A percentile compares a stretch with the other conserved stretches of the same genome.
Evolutionary conservation across 2,888 invertebrate species (phyloP).

Genomic region (Nudaria mundana): DNA sequence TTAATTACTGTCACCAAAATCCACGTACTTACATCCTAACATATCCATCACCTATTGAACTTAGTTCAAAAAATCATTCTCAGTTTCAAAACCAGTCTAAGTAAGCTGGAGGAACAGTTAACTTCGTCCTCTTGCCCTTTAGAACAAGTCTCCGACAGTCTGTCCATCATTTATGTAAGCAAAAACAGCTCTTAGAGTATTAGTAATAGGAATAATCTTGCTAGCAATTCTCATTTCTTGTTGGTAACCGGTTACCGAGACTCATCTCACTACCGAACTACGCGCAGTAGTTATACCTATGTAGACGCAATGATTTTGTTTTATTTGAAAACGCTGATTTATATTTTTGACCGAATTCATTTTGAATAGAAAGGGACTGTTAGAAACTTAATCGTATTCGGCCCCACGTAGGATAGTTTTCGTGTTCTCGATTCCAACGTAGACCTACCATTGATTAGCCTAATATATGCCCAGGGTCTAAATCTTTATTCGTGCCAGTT

Average conservation of each 20-base stretch:
- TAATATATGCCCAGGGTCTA: too few relatives aligned
- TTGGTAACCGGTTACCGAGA: conserved; percentile 50
- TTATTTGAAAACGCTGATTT: conserved; percentile 24
- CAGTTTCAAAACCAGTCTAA: conserved; percentile 52
- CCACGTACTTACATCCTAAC: background rate
- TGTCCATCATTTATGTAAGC: conserved; percentile 6
- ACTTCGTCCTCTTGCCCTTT: conserved; percentile 56
- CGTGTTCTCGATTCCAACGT: too few relatives aligned
- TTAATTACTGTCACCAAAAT: too few relatives aligned
- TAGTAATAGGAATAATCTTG: conserved; percentile 7
- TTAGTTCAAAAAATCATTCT: conserved; percentile 37
- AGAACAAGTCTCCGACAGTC: conserved; percentile 31
- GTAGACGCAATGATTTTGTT: conserved; percentile 31
- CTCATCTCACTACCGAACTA: conserved; percentile 56
- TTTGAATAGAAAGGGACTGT: too few relatives aligned
- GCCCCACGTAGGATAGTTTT: too few relatives aligned
- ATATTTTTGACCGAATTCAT: conserved; percentile 1
- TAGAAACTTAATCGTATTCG: too few relatives aligned
- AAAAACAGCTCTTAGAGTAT: conserved; percentile 17
- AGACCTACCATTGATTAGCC: too few relatives aligned
- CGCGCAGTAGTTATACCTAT: conserved; percentile 42
- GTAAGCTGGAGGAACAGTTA: conserved; percentile 51
- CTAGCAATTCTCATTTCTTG: conserved; percentile 21
- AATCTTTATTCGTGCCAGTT: too few relatives aligned
- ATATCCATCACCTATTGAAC: conserved; percentile 22